Evolutionary conservation across 2,113 vertebrate species (phyloP), one percentile per base, ranked within the genome.

Genomic region (Bolborhynchus lineola): DNA sequence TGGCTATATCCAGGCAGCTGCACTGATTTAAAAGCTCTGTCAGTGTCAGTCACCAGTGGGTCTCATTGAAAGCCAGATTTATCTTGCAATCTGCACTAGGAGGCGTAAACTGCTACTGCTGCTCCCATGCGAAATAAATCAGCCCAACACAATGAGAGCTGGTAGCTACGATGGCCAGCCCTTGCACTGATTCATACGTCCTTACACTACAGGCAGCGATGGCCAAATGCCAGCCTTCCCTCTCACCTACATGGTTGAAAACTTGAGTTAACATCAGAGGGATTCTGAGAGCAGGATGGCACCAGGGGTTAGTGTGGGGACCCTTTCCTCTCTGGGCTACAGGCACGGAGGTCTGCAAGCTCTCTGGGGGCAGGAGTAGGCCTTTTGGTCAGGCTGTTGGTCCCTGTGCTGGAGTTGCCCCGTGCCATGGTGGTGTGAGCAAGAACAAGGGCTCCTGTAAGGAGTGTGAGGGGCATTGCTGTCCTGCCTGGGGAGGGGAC

Each of bases 51-150:
- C 96, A 96, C 92, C 50, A 44, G 12, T 47, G 91, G 95, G 86
- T 89, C 88, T 82, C 50, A 26, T 69, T 91, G 95, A 96, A 94
- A 86, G 86, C 88, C 95, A 96, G 91, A 96, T 95, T 96, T 97
- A 96, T 95, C 91, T 92, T 85, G 86, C 94, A 94, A 95, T 96
- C 95, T 95, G 86, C 86, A 69, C 92, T 49, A 42, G 95, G 35
- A 96, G 80, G 80, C 35, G 3, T 93, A 90, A 95, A 93, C 80
- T 81, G 88, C 90, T 94, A 83, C 86, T 75, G 86, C 90, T 90
- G 88, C 80, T 93, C 93, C 92, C 74, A 93, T 57, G 10, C 72
- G 74, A 94, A 96, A 94, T 96, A 94, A 97, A 96, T 96, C 96
- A 95, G 64, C 82, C 82, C 83, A 67, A 23, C 6, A 0, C 92